phyloP scores from a whole-genome alignment of 2,888 invertebrate genomes.

The Tipula lateralis region DNA sequence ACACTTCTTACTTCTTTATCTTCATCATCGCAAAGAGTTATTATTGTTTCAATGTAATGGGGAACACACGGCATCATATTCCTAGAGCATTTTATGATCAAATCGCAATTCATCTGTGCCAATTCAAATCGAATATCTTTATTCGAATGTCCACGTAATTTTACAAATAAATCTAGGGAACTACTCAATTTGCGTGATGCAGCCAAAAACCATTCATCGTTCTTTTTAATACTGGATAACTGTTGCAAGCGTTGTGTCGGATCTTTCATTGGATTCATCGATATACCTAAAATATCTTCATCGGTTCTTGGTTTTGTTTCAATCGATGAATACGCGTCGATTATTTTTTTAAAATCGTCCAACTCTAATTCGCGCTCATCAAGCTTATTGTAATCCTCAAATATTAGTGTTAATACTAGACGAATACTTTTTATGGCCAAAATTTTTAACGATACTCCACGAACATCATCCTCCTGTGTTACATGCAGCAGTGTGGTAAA shows the following conservation, averaged over 20 bases:
- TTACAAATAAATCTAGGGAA: conserved; percentile 51
- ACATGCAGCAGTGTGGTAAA: conserved; percentile 51
- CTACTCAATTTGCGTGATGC: conserved; percentile 43
- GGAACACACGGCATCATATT: conserved; percentile 59
- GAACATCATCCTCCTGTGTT: conserved; percentile 52
- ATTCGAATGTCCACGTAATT: conserved; percentile 55
- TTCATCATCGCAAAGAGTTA: conserved; percentile 65
- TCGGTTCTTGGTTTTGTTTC: conserved; percentile 30
- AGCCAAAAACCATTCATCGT: conserved; percentile 48
- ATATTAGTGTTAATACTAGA: conserved; percentile 43
- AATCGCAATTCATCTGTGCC: conserved; percentile 53
- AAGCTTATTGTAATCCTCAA: conserved; percentile 43
- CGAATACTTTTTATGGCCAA: conserved; percentile 42
- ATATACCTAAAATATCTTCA: conserved; percentile 37
- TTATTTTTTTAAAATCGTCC: conserved; percentile 29
- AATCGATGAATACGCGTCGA: background rate
- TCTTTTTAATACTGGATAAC: conserved; percentile 37
- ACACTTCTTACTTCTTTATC: conserved; percentile 51
- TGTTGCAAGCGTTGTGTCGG: conserved; percentile 40
- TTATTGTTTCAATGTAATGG: conserved; percentile 61
- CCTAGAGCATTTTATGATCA: conserved; percentile 58
- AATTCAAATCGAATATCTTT: conserved; percentile 59
- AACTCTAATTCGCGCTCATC: conserved; percentile 32
- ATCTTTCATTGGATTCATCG: conserved; percentile 40
- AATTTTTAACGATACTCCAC: conserved; percentile 52